phyloP scores from a whole-genome alignment of 1,140 invertebrate species.

The Sarcophaga peregrina region DNA sequence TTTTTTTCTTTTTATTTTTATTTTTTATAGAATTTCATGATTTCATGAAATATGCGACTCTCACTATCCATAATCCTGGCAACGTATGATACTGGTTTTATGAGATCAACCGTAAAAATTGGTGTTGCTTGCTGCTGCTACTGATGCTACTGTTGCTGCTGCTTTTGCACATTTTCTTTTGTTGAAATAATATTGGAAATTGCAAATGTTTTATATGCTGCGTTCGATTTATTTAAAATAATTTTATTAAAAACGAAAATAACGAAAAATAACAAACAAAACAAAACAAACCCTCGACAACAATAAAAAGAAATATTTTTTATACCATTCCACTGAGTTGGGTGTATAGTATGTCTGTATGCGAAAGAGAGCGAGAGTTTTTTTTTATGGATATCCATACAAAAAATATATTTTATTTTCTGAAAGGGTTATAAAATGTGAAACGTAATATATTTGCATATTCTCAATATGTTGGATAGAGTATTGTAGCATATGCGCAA shows the following conservation, averaged over 20 bases:
- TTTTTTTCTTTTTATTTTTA: too few relatives aligned
- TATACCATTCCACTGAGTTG: neutral
- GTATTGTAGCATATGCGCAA: neutral
- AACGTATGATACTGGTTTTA: constrained; percentile 2
- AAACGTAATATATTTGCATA: constrained; percentile 8
- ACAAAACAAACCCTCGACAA: too few relatives aligned
- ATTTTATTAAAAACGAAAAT: neutral
- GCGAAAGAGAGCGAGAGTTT: neutral
- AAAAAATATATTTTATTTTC: neutral
- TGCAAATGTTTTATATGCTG: constrained; percentile 7
- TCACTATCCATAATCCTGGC: constrained; percentile 1
- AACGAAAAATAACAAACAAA: too few relatives aligned
- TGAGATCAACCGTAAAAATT: constrained; percentile 7
- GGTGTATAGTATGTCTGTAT: too few relatives aligned
- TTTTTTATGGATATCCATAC: neutral
- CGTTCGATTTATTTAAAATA: neutral
- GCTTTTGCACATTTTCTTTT: neutral
- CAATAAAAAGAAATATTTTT: neutral
- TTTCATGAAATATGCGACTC: too few relatives aligned
- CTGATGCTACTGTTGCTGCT: neutral
- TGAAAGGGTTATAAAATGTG: neutral
- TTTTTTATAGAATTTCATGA: too few relatives aligned
- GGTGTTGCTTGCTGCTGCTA: neutral
- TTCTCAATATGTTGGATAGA: neutral
- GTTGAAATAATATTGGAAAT: constrained; percentile 14